Conservation (phyloP, 2,888 invertebrate species). For the Tolmerus cingulatus region DNA sequence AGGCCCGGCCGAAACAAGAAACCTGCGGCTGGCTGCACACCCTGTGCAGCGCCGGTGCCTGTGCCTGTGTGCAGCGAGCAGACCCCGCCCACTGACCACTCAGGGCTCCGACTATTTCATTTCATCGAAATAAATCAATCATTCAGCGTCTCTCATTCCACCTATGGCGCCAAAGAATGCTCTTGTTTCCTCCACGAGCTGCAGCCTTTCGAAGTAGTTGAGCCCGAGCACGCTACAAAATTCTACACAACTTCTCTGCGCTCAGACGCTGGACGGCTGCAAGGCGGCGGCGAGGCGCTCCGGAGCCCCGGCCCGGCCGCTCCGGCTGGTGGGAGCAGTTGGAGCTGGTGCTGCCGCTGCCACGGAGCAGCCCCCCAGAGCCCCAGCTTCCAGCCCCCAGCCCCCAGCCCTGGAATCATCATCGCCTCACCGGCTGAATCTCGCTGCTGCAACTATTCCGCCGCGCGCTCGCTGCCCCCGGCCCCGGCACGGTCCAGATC, state of each 20-base stretch:
- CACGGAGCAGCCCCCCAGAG: background rate
- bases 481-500: background rate
- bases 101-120: slow-evolving; percentile 46
- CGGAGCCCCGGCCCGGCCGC: background rate
- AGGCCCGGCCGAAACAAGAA: slow-evolving; percentile 15
- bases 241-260: slow-evolving; percentile 37
- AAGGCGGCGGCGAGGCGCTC: slow-evolving; percentile 12
- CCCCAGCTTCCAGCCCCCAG: background rate
- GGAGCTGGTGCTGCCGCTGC: background rate
- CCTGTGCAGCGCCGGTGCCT: slow-evolving; percentile 10
- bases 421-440: slow-evolving; percentile 1
- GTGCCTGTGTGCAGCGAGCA: slow-evolving; percentile 30
- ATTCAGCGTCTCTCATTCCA: slow-evolving; percentile 47
- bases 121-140: slow-evolving; percentile 50
- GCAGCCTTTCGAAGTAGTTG: slow-evolving; percentile 35
- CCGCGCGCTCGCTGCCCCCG: slow-evolving; percentile 11
- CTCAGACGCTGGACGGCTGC: slow-evolving; percentile 27
- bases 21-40: slow-evolving; percentile 36
- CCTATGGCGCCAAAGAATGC: slow-evolving; percentile 39
- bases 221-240: slow-evolving; percentile 2
- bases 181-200: slow-evolving; percentile 39
- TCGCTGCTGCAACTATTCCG: slow-evolving; percentile 32
- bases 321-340: background rate
- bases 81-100: slow-evolving; percentile 50
- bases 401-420: slow-evolving; percentile 11